Conservation (phyloP, 1,140 invertebrate genomes). For the Sycophaga agraensis region DNA sequence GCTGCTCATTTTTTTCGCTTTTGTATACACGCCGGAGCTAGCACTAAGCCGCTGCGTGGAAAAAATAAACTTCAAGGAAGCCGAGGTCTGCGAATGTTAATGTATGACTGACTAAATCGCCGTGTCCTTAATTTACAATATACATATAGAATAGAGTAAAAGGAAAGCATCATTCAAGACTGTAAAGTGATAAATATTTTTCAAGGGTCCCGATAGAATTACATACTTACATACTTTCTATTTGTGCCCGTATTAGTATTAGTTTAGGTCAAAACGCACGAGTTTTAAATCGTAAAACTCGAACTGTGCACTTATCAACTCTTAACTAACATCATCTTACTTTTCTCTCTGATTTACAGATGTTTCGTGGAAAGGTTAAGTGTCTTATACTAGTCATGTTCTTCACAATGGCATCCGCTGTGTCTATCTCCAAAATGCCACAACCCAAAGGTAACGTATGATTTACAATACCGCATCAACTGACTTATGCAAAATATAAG, state of each 20-base stretch:
- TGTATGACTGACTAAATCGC: too few relatives aligned
- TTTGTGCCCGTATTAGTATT: background rate
- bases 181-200: too few relatives aligned
- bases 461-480: background rate
- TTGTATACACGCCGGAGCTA: too few relatives aligned
- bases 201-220: too few relatives aligned
- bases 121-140: too few relatives aligned
- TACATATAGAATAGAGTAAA: too few relatives aligned
- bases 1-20: too few relatives aligned
- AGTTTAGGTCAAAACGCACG: background rate
- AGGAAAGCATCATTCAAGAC: too few relatives aligned
- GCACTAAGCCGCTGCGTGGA: too few relatives aligned
- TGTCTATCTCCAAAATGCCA: slow-evolving; percentile 37
- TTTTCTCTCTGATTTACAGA: slow-evolving; percentile 40
- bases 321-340: background rate
- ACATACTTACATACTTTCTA: background rate
- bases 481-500: too few relatives aligned
- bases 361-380: slow-evolving; percentile 45
- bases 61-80: too few relatives aligned
- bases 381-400: slow-evolving; percentile 45
- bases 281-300: background rate
- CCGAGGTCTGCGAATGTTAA: too few relatives aligned
- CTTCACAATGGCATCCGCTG: slow-evolving; percentile 40
- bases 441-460: slow-evolving; percentile 35
- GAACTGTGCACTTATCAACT: background rate